Percentiles rank a stretch among this genome's conserved stretches.
Conservation (phyloP, 2,113 vertebrate species). For the Rhea americana region DNA sequence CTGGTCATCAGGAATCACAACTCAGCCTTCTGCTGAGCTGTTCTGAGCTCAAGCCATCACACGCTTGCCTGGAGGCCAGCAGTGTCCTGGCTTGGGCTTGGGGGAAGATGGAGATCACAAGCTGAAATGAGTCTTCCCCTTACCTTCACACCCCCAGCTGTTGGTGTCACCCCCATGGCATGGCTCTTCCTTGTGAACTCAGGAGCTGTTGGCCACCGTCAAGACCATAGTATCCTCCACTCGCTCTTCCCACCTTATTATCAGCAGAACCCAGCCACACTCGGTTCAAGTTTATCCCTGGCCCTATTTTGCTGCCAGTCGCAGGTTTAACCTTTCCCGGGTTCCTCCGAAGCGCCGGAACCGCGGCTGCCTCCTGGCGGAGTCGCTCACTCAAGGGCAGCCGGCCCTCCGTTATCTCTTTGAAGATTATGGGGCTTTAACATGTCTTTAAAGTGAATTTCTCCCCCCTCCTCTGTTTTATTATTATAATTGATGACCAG, state of each 20-base stretch:
- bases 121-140: fast-evolving
- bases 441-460: slow-evolving; percentile 79
- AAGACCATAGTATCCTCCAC: fast-evolving
- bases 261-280: fast-evolving
- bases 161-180: background rate
- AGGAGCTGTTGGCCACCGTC: background rate
- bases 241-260: background rate
- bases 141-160: fast-evolving
- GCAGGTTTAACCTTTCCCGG: background rate
- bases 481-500: slow-evolving; percentile 83
- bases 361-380: background rate
- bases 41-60: background rate
- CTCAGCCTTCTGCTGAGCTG: background rate
- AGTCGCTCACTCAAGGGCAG: background rate
- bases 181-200: background rate
- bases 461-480: slow-evolving; percentile 28
- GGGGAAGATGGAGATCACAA: background rate
- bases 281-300: background rate
- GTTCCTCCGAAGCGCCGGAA: background rate
- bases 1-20: fast-evolving
- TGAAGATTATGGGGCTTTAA: slow-evolving; percentile 81
- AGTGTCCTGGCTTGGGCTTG: background rate
- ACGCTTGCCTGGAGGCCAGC: background rate
- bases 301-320: background rate
- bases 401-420: slow-evolving; percentile 68